Evolutionary conservation across 37 sponge, comb jelly and placozoan genomes (phyloP), one percentile per base, ranked within the genome.

Genomic region (Theonella swinhoei): DNA sequence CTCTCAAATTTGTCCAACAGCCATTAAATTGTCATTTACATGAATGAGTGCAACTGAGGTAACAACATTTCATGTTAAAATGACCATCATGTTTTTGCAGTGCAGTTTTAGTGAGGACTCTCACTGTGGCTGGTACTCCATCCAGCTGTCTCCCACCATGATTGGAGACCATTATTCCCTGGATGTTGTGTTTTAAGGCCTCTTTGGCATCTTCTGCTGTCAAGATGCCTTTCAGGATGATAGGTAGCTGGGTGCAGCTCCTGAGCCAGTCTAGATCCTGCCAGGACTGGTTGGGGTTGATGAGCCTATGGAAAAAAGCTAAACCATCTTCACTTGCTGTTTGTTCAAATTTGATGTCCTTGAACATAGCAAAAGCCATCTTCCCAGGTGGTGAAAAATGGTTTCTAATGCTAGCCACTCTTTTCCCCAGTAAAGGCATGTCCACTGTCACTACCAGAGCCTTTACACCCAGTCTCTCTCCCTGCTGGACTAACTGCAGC

Each of bases 61-160:
- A n/a, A n/a, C n/a, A n/a, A n/a, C n/a, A n/a, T n/a, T n/a, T n/a
- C n/a, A n/a, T n/a, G n/a, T n/a, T n/a, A n/a, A n/a, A n/a, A n/a
- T n/a, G n/a, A n/a, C n/a, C n/a, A n/a, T n/a, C n/a, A n/a, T n/a
- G n/a, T n/a, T n/a, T n/a, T n/a, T n/a, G n/a, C n/a, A n/a, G n/a
- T n/a, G n/a, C n/a, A n/a, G n/a, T n/a, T n/a, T n/a, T n/a, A n/a
- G n/a, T n/a, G n/a, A n/a, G n/a, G n/a, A n/a, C n/a, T 79, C 92
- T 82, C 58, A 96, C 90, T 25, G 97, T 86, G 33, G 95, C 88
- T 72, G 90, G 90, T 1, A 95, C 96, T 43, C 85, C 87, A 83
- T 97, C 97, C 69, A 97, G 83, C 70, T 97, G 97, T 39, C 97
- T 77, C 0, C 85, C 97, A 58, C 97, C 97, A 72, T 97, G 97